phyloP scores from a whole-genome alignment of 2,888 invertebrate genomes.

The Sphaerophoria rueppellii region DNA sequence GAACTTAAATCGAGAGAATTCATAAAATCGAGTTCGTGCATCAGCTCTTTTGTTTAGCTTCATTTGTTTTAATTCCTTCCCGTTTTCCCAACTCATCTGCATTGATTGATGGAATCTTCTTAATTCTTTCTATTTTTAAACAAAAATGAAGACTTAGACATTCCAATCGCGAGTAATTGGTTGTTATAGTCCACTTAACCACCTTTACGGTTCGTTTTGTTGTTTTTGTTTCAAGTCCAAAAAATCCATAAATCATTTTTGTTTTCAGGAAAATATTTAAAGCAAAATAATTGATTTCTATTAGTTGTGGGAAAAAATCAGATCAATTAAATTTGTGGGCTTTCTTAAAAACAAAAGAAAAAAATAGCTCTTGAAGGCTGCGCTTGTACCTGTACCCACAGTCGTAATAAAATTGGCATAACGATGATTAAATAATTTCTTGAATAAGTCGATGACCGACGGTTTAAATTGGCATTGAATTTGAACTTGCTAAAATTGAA shows the following conservation, averaged over 20 bases:
- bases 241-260: neutral
- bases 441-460: constrained; percentile 58
- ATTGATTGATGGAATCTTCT: constrained; percentile 13
- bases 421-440: constrained; percentile 49
- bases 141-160: neutral
- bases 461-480: constrained; percentile 58
- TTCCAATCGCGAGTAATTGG: neutral
- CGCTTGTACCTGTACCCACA: constrained; percentile 7
- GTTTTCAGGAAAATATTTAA: neutral
- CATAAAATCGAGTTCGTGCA: neutral
- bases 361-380: constrained; percentile 41
- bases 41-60: constrained; percentile 22
- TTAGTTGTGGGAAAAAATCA: neutral
- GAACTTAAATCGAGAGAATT: neutral
- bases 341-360: neutral
- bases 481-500: constrained; percentile 43
- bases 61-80: neutral
- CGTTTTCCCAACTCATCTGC: neutral
- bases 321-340: constrained; percentile 3
- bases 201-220: neutral
- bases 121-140: neutral
- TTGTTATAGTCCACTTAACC: neutral
- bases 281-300: neutral
- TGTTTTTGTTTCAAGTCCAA: neutral
- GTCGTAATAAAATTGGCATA: constrained; percentile 21